These are phyloP conservation scores for Epicampocera succincta DNA, from an alignment of 2,888 invertebrate genomes.

Conservation along the genomic window DNA sequence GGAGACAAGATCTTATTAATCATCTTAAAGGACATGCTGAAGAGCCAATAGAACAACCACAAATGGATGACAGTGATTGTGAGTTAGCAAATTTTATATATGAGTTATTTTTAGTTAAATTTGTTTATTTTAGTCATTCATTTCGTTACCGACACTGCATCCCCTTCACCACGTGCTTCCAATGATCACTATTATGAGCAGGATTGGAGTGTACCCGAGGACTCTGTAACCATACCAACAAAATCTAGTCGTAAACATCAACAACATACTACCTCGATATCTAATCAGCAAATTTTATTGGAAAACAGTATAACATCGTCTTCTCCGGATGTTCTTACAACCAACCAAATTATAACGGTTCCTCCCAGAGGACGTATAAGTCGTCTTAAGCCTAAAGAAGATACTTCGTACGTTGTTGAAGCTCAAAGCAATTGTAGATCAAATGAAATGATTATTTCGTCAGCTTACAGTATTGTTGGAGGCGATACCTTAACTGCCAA, in stretches of 20 bases:
- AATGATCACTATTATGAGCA: constrained; percentile 80
- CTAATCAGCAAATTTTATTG: constrained; percentile 38
- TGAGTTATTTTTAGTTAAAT: not conserved
- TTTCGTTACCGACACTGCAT: constrained; percentile 57
- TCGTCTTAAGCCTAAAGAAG: constrained; percentile 78
- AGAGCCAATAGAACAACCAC: constrained; percentile 86
- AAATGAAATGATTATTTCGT: constrained; percentile 49
- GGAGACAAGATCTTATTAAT: constrained; percentile 91
- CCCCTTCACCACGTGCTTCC: constrained; percentile 67
- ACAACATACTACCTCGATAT: constrained; percentile 48
- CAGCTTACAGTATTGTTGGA: constrained; percentile 61
- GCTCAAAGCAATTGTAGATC: constrained; percentile 53
- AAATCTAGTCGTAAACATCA: constrained; percentile 71
- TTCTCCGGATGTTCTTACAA: constrained; percentile 3
- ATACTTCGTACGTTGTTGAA: constrained; percentile 76
- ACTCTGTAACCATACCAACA: constrained; percentile 67
- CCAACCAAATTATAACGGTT: constrained; percentile 39
- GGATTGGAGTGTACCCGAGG: constrained; percentile 75
- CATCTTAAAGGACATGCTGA: constrained; percentile 92
- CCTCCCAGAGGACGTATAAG: constrained; percentile 75
- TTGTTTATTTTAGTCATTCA: constrained; percentile 53
- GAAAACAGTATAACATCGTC: constrained; percentile 44
- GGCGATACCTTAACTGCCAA: constrained; percentile 56
- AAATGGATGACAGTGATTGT: constrained; percentile 76
- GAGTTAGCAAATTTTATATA: constrained; percentile 46